Conservation (phyloP, 2,888 invertebrate genomes). For the Polydrusus pterygomalis region DNA sequence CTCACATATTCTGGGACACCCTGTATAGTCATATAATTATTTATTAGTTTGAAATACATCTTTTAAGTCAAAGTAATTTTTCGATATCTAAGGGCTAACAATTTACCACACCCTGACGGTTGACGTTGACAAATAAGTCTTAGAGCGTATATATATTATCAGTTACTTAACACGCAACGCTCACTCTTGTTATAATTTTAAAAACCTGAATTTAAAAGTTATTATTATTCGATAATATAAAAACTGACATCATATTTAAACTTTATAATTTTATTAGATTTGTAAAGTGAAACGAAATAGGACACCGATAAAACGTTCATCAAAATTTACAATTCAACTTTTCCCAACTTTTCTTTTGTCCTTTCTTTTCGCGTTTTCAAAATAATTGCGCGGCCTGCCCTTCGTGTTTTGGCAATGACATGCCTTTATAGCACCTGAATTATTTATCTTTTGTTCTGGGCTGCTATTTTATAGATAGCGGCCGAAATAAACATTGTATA, state of each 20-base stretch:
- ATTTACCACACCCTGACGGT: too few species aligned
- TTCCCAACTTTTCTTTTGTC: slow-evolving; percentile 38
- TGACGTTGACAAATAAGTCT: too few species aligned
- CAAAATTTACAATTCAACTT: slow-evolving; percentile 33
- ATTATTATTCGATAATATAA: neutral
- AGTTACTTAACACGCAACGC: neutral
- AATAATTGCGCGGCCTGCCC: slow-evolving; percentile 31
- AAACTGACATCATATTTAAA: slow-evolving; percentile 9
- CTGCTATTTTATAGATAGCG: slow-evolving; percentile 24
- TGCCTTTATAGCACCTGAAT: slow-evolving; percentile 30
- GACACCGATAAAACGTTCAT: slow-evolving; percentile 23
- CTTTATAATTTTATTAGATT: slow-evolving; percentile 23
- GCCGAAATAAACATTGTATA: slow-evolving; percentile 16
- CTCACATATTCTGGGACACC: too few species aligned
- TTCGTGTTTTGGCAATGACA: slow-evolving; percentile 34
- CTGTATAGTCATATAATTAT: too few species aligned
- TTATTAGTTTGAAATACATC: too few species aligned
- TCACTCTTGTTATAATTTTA: neutral
- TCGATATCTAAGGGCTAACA: too few species aligned
- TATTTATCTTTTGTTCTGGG: slow-evolving; percentile 25
- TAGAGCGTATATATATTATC: too few species aligned
- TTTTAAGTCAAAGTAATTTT: too few species aligned
- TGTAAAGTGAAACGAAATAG: slow-evolving; percentile 19
- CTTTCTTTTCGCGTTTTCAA: slow-evolving; percentile 37
- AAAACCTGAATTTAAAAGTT: neutral